Conservation (phyloP, 2,888 invertebrate genomes). For the Gryllus longicercus region DNA sequence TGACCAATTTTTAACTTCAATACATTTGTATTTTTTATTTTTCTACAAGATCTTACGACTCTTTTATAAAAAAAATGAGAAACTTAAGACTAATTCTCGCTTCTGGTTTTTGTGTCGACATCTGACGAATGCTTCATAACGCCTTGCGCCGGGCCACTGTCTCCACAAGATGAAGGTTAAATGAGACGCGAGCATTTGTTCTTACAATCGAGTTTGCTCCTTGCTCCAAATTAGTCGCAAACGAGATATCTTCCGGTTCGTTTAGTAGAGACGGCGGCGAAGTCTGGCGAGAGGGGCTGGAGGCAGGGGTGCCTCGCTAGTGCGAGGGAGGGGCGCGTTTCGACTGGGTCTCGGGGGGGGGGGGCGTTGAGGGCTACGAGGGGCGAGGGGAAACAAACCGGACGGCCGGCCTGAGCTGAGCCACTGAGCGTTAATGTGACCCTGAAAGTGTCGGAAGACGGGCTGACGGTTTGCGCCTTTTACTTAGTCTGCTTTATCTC, state of each 20-base stretch:
- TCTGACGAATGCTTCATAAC: not conserved
- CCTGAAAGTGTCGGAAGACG: no score
- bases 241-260: constrained; percentile 37
- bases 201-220: constrained; percentile 35
- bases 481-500: no score
- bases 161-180: constrained; percentile 35
- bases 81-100: not conserved
- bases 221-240: constrained; percentile 35
- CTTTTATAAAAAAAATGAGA: not conserved
- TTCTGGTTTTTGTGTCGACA: not conserved
- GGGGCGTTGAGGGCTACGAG: no score
- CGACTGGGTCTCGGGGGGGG: no score
- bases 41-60: not conserved
- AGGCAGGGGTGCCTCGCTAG: not conserved
- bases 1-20: no score
- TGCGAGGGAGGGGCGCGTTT: no score
- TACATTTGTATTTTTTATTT: no score
- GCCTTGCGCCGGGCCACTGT: not conserved
- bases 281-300: constrained; percentile 23
- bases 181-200: constrained; percentile 36
- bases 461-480: no score
- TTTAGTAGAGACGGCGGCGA: constrained; percentile 30
- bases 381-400: no score
- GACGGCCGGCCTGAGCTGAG: no score
- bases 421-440: no score